Base-by-base conservation (phyloP, 1,140 invertebrate species). In the Cydia amplana region DNA sequence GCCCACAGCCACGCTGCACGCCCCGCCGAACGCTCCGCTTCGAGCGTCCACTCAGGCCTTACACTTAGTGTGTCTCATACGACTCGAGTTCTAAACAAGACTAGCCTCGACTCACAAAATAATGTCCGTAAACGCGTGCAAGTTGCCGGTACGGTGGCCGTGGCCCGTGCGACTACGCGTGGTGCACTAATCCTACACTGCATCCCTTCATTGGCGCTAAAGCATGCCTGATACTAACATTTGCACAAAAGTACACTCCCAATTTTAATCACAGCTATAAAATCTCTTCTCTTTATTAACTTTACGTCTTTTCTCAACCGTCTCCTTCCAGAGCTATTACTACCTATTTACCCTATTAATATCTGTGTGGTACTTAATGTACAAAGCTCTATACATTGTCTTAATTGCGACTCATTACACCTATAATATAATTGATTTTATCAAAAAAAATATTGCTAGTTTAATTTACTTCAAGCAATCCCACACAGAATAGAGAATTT, bases 341-440 rank as follows among this genome's bases (percentile, higher is more conserved):
- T 88, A 91, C 83, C 79, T 83, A 89, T 86, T 91, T 85, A 84
- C 83, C 87, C 85, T 91, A 91, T 88, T 83, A 85, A 87, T 81
- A 90, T 86, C 85, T 91, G 86, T 89, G 82, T 90, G 85, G 85
- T 87, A 91, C 90, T 91, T 91, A 91, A 83, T 83, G 83, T 93
- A 93, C 87, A 85, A 93, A 93, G 91, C 91, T 93, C 91, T 91
- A 93, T 93, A 93, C 91, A 91, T 90, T 91, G 85, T 89, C 88
- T 90, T 91, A 91, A 84, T 88, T 86, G 86, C 86, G 84, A 87
- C 86, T 86, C 75, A 85, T 82, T 85, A 86, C 64, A 83, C 82
- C 49, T 86, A 91, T 89, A 90, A 90, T 70, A 91, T 91, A 93
- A 93, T 93, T 93, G 91, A 93, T 91, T 93, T 91, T 85, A 91